A percentile compares a stretch with the other conserved stretches of the same genome.
These are phyloP conservation scores for Chrysolina haemoptera DNA, from an alignment of 2,888 invertebrate genomes.

Conservation along the genomic window DNA sequence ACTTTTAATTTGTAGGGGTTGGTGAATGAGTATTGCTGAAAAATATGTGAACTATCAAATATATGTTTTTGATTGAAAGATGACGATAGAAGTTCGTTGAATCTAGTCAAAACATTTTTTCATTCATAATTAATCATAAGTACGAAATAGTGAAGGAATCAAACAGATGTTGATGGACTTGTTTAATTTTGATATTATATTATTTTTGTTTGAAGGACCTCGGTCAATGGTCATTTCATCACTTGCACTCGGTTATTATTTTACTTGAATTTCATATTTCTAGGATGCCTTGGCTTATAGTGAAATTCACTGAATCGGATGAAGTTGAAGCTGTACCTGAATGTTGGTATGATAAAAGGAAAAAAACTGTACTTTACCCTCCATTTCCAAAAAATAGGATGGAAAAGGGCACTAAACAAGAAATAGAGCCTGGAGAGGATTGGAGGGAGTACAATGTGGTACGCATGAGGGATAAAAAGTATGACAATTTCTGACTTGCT, in stretches of 20 bases:
- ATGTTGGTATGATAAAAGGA: background rate
- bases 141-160: too few species aligned
- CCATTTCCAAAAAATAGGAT: slow-evolving; percentile 2
- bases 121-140: background rate
- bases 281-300: slow-evolving; percentile 3
- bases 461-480: background rate
- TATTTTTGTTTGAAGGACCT: too few species aligned
- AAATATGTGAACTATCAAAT: too few species aligned
- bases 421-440: slow-evolving; percentile 3
- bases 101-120: background rate
- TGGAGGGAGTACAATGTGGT: slow-evolving; percentile 1
- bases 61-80: too few species aligned
- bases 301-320: slow-evolving; percentile 6
- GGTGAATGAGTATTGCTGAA: background rate
- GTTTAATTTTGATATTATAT: too few species aligned
- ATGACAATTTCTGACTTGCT: background rate
- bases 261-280: slow-evolving; percentile 3
- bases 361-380: background rate
- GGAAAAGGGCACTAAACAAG: background rate
- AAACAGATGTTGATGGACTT: too few species aligned
- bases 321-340: slow-evolving; percentile 3
- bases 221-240: background rate
- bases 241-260: background rate
- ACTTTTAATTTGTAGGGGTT: background rate
- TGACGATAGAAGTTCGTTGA: too few species aligned